Base-by-base conservation (phyloP, 1,140 invertebrate genomes). In the Physella acuta region DNA sequence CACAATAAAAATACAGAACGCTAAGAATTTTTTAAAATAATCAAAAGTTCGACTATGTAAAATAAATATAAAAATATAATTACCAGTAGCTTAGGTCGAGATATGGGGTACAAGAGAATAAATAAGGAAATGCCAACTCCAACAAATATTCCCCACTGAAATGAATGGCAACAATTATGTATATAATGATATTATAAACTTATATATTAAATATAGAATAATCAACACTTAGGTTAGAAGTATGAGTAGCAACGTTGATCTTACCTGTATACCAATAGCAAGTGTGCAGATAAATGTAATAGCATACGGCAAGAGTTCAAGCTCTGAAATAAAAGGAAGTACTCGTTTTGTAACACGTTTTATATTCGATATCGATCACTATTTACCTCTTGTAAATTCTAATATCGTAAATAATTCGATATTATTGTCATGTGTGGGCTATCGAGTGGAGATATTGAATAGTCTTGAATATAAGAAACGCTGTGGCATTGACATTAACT, bases 91-190 rank as follows among this genome's bases (percentile, higher is more conserved):
- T 90, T 90, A 0, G 95, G 94, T 77, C 94, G 88, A 0, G 94
- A 92, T 63, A 92, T 92, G 0, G 92, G 90, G 84, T 95, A 94
- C 0, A 98, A 85, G 0, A 98, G 82, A 72, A 96, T 90, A 11
- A 93, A 82, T 0, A 97, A 86, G 81, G 95, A 94, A 11, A 94
- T 88, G 0, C 88, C 88, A 11, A 95, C 92, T 4, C 95, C 95
- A 67, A 93, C 88, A 2, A 97, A 84, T 67, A 98, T 93, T 20
- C 95, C 95, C 75, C 92, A 90, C 84, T 97, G 93, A 0, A 97
- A 91, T 1, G 65, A 66, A 61, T n/a, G n/a, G n/a, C n/a, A n/a
- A 44, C 8, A 44, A 11, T 44, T 11, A 11, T 44, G 20, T 44
- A 44, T 44, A 44, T 11, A 44, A n/a, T 44, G 39, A 11, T 20